Percentiles rank a stretch among this genome's conserved stretches.
These are phyloP conservation scores for Eurytoma californica DNA, from an alignment of 2,888 invertebrate genomes.

Conservation along the genomic window DNA sequence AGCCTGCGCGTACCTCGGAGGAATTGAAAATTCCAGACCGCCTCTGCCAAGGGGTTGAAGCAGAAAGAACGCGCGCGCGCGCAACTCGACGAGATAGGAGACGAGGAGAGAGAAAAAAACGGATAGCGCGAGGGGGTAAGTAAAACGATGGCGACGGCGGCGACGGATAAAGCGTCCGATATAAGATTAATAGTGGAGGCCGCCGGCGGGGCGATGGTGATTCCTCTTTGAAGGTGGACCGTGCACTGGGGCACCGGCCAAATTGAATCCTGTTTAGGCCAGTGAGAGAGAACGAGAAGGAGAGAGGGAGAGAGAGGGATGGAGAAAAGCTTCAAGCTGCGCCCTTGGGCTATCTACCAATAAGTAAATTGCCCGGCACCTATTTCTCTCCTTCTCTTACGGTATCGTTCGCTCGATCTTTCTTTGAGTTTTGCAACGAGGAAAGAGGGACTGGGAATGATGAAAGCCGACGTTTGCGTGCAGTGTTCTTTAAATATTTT, in stretches of 20 bases:
- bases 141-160: slow-evolving; percentile 29
- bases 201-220: slow-evolving; percentile 69
- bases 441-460: neutral
- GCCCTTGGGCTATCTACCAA: slow-evolving; percentile 66
- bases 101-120: slow-evolving; percentile 17
- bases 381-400: slow-evolving; percentile 46
- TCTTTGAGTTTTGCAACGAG: slow-evolving; percentile 4
- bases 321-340: slow-evolving; percentile 14
- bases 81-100: slow-evolving; percentile 18
- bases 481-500: too few species aligned
- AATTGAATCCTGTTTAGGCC: slow-evolving; percentile 75
- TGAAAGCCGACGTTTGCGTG: too few species aligned
- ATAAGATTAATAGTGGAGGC: slow-evolving; percentile 74
- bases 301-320: neutral
- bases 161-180: slow-evolving; percentile 73
- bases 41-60: slow-evolving; percentile 11
- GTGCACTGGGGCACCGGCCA: slow-evolving; percentile 68
- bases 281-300: slow-evolving; percentile 57
- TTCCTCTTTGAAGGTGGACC: slow-evolving; percentile 74
- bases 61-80: neutral
- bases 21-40: slow-evolving; percentile 58
- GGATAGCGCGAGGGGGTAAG: slow-evolving; percentile 10
- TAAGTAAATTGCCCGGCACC: slow-evolving; percentile 69
- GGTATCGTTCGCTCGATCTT: slow-evolving; percentile 48
- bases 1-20: slow-evolving; percentile 34